Evolutionary conservation across 2,113 vertebrate species (phyloP), one percentile per base, ranked within the genome.

Genomic region (Callocephalon fimbriatum): DNA sequence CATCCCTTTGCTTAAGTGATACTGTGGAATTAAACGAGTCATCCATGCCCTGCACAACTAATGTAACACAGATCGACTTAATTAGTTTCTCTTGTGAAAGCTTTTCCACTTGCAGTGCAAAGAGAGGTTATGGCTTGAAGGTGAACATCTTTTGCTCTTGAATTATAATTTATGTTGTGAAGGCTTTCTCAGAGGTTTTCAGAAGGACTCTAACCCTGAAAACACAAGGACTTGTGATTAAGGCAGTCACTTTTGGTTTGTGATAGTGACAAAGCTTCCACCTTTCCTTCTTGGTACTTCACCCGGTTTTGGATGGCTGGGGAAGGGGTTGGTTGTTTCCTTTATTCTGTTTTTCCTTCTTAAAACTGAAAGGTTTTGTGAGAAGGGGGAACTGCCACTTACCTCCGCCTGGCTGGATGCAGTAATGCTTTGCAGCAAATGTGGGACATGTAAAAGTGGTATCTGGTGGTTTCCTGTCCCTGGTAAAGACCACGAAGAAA

Each of bases 11-110:
- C 65, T 58, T 42, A 42, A 17, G 38, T 7, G 77, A 35, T 40
- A 2, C 45, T 29, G 35, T 53, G 82, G 26, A 67, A 18, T 71
- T 21, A 32, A 74, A 50, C 21, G 72, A 70, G n/a, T 26, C 2
- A 0, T 25, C 59, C 27, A 1, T 70, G 75, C 48, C 53, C 56
- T 26, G 47, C 47, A 15, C 18, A 0, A 1, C 16, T 31, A 35
- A 12, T 45, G 83, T 29, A 19, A 10, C 26, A 11, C 74, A 26
- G 50, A 35, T 7, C 15, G 27, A 3, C 16, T 6, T 38, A 42
- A 27, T 18, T 20, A 3, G 5, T 17, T 63, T 67, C 65, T 67
- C 1, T 0, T 38, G 35, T 20, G 47, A 68, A 59, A 42, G 47
- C 50, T 77, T 15, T 76, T 37, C 35, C n/a, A 17, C 23, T 42